Conservation (phyloP, 2,113 vertebrate species). For the Melanostigma gelatinosum region DNA sequence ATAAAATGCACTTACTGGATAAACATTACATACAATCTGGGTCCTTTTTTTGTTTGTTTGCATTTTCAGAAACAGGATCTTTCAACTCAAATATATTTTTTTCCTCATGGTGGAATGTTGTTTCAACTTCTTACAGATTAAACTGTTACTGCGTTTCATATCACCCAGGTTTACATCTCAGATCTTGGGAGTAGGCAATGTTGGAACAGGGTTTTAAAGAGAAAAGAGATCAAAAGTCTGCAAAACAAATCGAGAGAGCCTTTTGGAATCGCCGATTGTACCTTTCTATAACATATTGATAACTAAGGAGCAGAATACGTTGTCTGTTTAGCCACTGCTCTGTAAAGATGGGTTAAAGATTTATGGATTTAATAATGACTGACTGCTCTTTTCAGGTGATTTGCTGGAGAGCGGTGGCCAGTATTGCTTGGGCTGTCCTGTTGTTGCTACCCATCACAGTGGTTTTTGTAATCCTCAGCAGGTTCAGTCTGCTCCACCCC, state of each 20-base stretch:
- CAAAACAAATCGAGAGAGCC: background rate
- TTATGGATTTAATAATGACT: background rate
- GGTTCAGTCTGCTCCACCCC: conserved; percentile 87
- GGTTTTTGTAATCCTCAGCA: conserved; percentile 86
- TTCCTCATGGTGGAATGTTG: background rate
- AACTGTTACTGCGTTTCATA: background rate
- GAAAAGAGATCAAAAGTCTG: background rate
- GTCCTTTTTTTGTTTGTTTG: background rate
- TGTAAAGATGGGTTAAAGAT: background rate
- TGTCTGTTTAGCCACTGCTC: background rate
- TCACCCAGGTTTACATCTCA: background rate
- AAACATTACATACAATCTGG: background rate
- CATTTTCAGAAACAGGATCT: background rate
- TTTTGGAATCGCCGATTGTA: background rate
- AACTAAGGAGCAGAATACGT: background rate
- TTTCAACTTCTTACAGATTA: background rate
- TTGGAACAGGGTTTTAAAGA: background rate
- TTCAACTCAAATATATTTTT: background rate
- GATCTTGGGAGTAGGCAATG: too few species aligned
- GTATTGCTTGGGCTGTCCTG: conserved; percentile 89
- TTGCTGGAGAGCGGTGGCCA: conserved; percentile 89
- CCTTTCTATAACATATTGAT: background rate
- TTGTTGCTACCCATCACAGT: conserved; percentile 86
- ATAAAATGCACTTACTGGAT: background rate
- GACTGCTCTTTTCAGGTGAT: conserved; percentile 84